phyloP scores from a whole-genome alignment of 2,113 vertebrate genomes.

The Labeo catla region DNA sequence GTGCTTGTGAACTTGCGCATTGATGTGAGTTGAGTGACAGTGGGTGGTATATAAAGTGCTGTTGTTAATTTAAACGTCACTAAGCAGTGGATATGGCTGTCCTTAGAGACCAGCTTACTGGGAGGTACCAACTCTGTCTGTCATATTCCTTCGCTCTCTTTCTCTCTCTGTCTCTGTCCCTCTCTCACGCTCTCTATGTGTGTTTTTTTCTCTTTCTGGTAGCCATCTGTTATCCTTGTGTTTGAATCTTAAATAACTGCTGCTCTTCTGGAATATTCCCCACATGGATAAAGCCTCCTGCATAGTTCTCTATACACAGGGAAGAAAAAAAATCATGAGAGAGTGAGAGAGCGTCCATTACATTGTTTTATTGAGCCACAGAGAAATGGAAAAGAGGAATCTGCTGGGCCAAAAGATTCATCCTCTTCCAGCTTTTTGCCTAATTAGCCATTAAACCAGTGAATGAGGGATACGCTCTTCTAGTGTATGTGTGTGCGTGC shows the following conservation, averaged over 20 bases:
- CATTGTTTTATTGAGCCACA: conserved; percentile 42
- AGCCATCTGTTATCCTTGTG: conserved; percentile 58
- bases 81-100: conserved; percentile 50
- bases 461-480: conserved; percentile 24
- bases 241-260: conserved; percentile 53
- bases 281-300: conserved; percentile 40
- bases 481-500: conserved; percentile 30
- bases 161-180: conserved; percentile 8
- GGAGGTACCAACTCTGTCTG: conserved; percentile 34
- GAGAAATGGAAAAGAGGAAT: conserved; percentile 38
- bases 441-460: conserved; percentile 43
- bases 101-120: conserved; percentile 35
- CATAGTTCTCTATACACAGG: conserved; percentile 6
- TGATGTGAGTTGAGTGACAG: conserved; percentile 14
- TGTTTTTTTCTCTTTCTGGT: conserved; percentile 28
- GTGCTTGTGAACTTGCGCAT: background rate
- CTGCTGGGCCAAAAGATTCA: conserved; percentile 5
- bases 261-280: conserved; percentile 46
- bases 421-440: conserved; percentile 37
- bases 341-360: conserved; percentile 27
- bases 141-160: conserved; percentile 30
- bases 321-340: background rate
- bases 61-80: conserved; percentile 52
- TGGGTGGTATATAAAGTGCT: conserved; percentile 42
- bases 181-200: conserved; percentile 17